Evolutionary conservation across 2,888 invertebrate species (phyloP), one percentile per base, ranked within the genome.

Genomic region (Congeria kusceri): DNA sequence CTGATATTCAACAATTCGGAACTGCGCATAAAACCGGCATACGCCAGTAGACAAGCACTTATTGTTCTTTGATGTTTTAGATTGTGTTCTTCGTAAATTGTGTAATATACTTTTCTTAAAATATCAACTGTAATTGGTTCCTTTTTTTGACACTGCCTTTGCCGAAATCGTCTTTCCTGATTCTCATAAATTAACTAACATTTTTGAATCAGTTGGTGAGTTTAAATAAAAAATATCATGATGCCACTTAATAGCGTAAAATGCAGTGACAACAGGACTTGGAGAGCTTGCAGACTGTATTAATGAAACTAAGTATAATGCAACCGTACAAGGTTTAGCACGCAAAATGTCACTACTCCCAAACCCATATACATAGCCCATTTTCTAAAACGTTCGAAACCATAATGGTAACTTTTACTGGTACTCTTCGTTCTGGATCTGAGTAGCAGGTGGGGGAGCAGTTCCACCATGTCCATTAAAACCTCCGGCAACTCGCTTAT

Each of bases 131-230:
- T 47, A 15, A 71, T 53, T 28, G 71, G 56, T 28, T 71, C 56
- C 63, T 62, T 71, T 28, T n/a, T 71, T 71, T 32, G 32, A 28
- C 0, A 13, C 56, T 23, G 29, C 32, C 32, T 63, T 62, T 18
- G 39, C 39, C 27, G 56, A 46, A 44, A 71, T 56, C 25, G 63
- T 62, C 23, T 71, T 71, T 49, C 44, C 62, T 20, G 71, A 44
- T 61, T 73, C 77, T 13, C 63, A 46, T 25, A 78, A 20, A 64
- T 78, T 78, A n/a, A 29, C 61, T 9, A 72, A 72, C 25, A 65
- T 28, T 29, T 44, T 18, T 20, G 49, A 49, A 49, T 20, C 20
- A 15, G 49, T 49, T 9, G 49, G 73, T 15, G 64, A 69, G 1
- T 20, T n/a, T 15, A 76, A 3, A 58, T 46, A 53, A n/a, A 28